Conservation (phyloP, 1,140 invertebrate species). For the Lucilia sericata region DNA sequence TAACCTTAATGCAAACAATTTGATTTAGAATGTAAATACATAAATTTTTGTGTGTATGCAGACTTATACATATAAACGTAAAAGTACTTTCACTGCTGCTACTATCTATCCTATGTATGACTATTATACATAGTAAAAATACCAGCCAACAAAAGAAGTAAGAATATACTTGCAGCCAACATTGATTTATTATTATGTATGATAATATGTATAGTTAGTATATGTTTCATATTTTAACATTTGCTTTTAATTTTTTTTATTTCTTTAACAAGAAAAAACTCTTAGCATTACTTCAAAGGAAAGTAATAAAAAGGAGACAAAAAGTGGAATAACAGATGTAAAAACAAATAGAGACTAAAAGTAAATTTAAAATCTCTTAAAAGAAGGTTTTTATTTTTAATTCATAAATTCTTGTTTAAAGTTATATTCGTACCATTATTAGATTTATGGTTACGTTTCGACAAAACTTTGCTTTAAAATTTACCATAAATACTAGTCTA, state of each 20-base stretch:
- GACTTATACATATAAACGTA: no score
- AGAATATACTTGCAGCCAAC: not conserved
- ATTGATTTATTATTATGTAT: constrained; percentile 20
- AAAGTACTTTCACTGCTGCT: not conserved
- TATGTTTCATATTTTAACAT: not conserved
- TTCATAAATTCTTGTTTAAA: not conserved
- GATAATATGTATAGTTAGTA: not conserved
- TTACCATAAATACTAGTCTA: not conserved
- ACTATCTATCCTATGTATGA: no score
- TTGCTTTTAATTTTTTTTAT: not conserved
- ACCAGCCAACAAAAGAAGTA: no score
- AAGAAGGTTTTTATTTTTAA: not conserved
- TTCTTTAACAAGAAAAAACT: not conserved
- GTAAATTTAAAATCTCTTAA: not conserved
- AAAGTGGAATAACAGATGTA: no score
- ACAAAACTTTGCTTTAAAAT: not conserved
- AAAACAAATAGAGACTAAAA: not conserved
- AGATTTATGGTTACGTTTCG: not conserved
- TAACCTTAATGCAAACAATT: constrained; percentile 26
- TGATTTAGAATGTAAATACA: constrained; percentile 11
- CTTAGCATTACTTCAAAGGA: not conserved
- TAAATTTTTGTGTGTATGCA: not conserved
- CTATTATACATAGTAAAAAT: no score
- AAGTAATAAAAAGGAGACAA: not conserved
- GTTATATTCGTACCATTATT: no score